Evolutionary conservation across 2,888 invertebrate species (phyloP).

Genomic region (Noctua fimbriata): DNA sequence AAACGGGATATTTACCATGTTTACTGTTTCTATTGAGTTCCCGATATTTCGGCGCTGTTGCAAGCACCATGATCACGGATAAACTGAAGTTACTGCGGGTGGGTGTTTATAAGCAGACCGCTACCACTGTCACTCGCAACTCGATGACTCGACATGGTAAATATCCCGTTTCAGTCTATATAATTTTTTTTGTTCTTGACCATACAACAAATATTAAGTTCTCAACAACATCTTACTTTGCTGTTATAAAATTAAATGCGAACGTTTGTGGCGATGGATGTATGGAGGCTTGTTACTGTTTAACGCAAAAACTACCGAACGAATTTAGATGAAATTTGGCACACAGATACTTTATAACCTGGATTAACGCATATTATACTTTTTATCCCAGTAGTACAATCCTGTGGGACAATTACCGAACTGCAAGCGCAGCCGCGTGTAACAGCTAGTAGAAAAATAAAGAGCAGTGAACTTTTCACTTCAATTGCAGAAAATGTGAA

Average conservation of each 20-base stretch:
- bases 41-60: too few relatives aligned
- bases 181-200: too few relatives aligned
- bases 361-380: not conserved
- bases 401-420: not conserved
- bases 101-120: too few relatives aligned
- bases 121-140: too few relatives aligned
- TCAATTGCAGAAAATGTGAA: constrained; percentile 10
- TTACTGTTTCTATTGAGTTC: too few relatives aligned
- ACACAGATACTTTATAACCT: not conserved
- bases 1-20: too few relatives aligned
- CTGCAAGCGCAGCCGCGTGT: not conserved
- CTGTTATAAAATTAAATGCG: too few relatives aligned
- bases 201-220: not conserved
- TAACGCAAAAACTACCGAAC: not conserved
- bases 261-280: not conserved
- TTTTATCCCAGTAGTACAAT: not conserved
- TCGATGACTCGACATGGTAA: too few relatives aligned
- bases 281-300: not conserved
- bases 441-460: not conserved
- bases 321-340: not conserved
- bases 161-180: too few relatives aligned
- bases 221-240: not conserved
- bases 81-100: too few relatives aligned
- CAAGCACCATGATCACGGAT: too few relatives aligned
- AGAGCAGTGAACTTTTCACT: not conserved